Evolutionary conservation across 1,140 invertebrate genomes (phyloP).

Genomic region (Hirudo medicinalis): DNA sequence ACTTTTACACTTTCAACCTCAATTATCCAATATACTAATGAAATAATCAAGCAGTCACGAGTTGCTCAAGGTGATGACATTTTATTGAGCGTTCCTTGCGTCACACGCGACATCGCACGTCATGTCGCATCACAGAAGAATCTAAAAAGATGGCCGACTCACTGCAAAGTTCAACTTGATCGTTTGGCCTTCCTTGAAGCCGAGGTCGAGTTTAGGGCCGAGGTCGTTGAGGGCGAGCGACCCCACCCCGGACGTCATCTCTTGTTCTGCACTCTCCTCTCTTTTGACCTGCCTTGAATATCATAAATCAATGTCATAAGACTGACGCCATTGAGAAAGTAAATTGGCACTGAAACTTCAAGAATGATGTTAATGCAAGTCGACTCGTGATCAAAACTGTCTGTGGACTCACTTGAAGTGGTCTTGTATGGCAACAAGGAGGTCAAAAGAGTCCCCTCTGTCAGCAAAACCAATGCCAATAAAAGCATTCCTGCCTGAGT

Average conservation of each 20-base stretch:
- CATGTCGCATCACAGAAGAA: too few species aligned
- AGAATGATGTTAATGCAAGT: too few species aligned
- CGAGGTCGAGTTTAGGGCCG: conserved; percentile 70
- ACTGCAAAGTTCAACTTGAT: conserved; percentile 96
- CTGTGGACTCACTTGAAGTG: conserved; percentile 65
- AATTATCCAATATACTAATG: too few species aligned
- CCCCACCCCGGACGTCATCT: conserved; percentile 46
- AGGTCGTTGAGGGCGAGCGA: conserved; percentile 29
- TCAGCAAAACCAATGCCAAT: conserved; percentile 95
- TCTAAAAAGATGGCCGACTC: conserved; percentile 35
- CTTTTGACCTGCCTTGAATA: conserved; percentile 63
- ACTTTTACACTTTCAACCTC: too few species aligned
- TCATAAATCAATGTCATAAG: neutral
- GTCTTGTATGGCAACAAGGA: conserved; percentile 95
- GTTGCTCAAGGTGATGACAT: too few species aligned
- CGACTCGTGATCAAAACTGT: too few species aligned
- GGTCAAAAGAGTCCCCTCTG: conserved; percentile 94
- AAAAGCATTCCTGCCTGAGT: conserved; percentile 75
- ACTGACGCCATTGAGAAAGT: too few species aligned
- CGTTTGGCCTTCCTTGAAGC: conserved; percentile 95
- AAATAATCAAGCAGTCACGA: too few species aligned
- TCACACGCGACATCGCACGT: too few species aligned
- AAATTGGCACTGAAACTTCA: too few species aligned
- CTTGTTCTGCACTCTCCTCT: conserved; percentile 57
- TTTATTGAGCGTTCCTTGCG: too few species aligned